These are phyloP conservation scores for Leptopilina myrica DNA, from an alignment of 2,888 invertebrate species.

Conservation along the genomic window DNA sequence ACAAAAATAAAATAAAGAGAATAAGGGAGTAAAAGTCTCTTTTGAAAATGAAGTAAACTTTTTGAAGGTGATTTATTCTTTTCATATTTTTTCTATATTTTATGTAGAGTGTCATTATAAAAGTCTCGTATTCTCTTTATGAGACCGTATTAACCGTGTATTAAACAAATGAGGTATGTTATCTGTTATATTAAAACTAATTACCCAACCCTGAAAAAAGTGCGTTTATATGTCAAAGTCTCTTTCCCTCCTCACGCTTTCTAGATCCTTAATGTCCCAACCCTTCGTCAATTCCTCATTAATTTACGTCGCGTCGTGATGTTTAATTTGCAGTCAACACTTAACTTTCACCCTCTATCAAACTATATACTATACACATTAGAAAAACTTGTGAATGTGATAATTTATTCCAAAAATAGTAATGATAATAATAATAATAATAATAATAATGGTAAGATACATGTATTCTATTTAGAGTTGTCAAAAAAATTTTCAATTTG, in stretches of 20 bases:
- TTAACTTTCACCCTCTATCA: background rate
- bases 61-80: background rate
- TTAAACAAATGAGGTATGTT: background rate
- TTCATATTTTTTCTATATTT: background rate
- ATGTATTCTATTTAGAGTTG: too few relatives aligned
- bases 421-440: too few relatives aligned
- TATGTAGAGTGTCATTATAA: background rate
- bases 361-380: background rate
- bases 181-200: constrained; percentile 1
- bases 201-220: background rate
- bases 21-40: background rate
- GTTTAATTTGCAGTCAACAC: background rate
- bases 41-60: background rate
- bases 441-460: too few relatives aligned
- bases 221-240: constrained; percentile 1
- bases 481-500: too few relatives aligned
- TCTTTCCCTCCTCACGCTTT: background rate
- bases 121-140: background rate
- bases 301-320: constrained; percentile 2
- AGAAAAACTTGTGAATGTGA: background rate
- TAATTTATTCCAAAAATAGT: too few relatives aligned
- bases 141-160: background rate
- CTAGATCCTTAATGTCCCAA: background rate
- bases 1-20: background rate
- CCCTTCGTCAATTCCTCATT: background rate